Conservation (phyloP, 2,888 invertebrate species). For the Epinotia demarniana region DNA sequence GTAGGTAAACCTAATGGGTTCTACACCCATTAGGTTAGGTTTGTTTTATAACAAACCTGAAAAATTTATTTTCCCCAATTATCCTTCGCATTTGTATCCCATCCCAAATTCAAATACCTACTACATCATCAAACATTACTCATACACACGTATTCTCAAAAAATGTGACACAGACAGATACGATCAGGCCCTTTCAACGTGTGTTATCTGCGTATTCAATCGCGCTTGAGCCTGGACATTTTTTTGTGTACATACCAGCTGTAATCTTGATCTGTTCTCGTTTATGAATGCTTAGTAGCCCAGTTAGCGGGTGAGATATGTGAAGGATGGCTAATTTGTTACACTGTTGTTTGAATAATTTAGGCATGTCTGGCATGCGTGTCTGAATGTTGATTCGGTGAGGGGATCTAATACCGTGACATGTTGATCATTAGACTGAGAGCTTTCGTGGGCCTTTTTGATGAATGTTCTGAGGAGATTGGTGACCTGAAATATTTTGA, state of each 20-base stretch:
- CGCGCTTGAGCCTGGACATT: slow-evolving; percentile 60
- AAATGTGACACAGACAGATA: slow-evolving; percentile 74
- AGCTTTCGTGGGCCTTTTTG: neutral
- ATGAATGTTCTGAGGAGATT: neutral
- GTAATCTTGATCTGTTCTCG: slow-evolving; percentile 66
- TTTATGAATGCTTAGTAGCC: slow-evolving; percentile 62
- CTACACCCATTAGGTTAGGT: too few relatives aligned
- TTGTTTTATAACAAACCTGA: too few relatives aligned
- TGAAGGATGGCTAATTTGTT: slow-evolving; percentile 61
- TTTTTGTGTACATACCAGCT: slow-evolving; percentile 62
- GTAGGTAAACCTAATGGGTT: too few relatives aligned
- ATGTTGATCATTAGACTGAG: neutral
- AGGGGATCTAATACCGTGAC: neutral
- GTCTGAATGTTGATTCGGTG: slow-evolving; percentile 18
- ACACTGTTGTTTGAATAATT: slow-evolving; percentile 38
- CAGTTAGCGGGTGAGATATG: slow-evolving; percentile 64
- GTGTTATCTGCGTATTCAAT: slow-evolving; percentile 66
- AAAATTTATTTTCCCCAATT: neutral
- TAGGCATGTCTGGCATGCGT: slow-evolving; percentile 13
- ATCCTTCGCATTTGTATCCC: slow-evolving; percentile 6
- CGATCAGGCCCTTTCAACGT: slow-evolving; percentile 72
- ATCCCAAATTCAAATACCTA: neutral
- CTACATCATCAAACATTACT: slow-evolving; percentile 55
- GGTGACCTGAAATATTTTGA: neutral
- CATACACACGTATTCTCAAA: slow-evolving; percentile 74